Evolutionary conservation across 2,113 vertebrate species (phyloP).

Genomic region (Meriones unguiculatus): DNA sequence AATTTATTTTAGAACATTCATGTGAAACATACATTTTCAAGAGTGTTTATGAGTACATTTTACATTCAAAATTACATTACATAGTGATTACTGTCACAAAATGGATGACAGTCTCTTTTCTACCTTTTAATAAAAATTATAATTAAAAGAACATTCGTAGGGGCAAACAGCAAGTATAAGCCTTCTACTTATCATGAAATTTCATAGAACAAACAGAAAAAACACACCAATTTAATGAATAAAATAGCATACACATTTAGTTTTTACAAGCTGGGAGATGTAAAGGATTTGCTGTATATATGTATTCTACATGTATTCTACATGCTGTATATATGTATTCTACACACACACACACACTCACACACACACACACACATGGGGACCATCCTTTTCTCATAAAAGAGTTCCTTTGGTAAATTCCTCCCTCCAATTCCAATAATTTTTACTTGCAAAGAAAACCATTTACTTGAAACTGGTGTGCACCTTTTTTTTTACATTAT

Average conservation of each 20-base stretch:
- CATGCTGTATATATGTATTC: not conserved
- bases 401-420: not conserved
- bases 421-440: not conserved
- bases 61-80: slow-evolving; percentile 16
- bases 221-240: not conserved
- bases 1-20: not conserved
- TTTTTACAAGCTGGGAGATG: not conserved
- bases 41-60: not conserved
- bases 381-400: not conserved
- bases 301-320: not conserved
- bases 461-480: not conserved
- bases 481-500: not conserved
- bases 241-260: not conserved
- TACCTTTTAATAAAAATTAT: not conserved
- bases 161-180: not conserved
- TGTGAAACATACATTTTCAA: not conserved
- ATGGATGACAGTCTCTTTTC: not conserved
- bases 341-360: not conserved
- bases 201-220: slow-evolving; percentile 16
- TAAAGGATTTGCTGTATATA: not conserved
- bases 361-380: not conserved
- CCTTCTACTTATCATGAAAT: not conserved
- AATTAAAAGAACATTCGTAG: not conserved
- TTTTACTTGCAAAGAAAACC: not conserved
- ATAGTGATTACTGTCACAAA: slow-evolving; percentile 49